phyloP scores from a whole-genome alignment of 1,140 invertebrate species.

The Trinorchestia longiramus region DNA sequence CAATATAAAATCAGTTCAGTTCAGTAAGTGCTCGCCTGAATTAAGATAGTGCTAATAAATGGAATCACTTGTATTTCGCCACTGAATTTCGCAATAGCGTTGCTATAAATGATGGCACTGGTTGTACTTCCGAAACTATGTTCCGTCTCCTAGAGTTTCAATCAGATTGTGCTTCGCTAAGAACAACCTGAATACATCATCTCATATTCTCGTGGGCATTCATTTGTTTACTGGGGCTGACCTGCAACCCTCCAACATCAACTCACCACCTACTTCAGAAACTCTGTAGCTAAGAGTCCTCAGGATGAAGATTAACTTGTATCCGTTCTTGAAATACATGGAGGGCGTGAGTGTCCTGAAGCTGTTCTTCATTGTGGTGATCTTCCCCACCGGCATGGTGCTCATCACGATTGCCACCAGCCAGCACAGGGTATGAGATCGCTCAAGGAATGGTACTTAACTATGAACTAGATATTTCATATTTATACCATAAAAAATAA shows the following conservation, averaged over 20 bases:
- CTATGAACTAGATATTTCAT: neutral
- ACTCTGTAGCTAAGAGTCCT: too few relatives aligned
- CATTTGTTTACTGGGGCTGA: neutral
- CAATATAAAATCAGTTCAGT: neutral
- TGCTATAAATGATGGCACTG: neutral
- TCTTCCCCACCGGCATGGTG: constrained; percentile 56
- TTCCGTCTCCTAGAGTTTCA: neutral
- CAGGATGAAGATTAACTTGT: constrained; percentile 40
- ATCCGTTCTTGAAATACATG: constrained; percentile 36
- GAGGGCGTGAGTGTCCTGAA: constrained; percentile 40
- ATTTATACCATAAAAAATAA: neutral
- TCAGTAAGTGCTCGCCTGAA: neutral
- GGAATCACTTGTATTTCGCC: neutral
- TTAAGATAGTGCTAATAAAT: neutral
- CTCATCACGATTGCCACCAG: constrained; percentile 53
- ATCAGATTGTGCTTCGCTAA: neutral
- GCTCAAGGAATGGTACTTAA: neutral
- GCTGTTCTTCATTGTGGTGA: constrained; percentile 41
- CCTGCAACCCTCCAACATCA: neutral
- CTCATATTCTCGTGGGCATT: neutral
- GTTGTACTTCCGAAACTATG: neutral
- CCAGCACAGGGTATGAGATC: constrained; percentile 42
- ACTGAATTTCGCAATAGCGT: neutral
- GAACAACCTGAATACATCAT: neutral
- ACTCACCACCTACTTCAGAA: neutral